Percentiles rank a stretch among this genome's conserved stretches.
These are phyloP conservation scores for Alviniconcha marisindica DNA, from an alignment of 1,140 invertebrate genomes.

Conservation along the genomic window DNA sequence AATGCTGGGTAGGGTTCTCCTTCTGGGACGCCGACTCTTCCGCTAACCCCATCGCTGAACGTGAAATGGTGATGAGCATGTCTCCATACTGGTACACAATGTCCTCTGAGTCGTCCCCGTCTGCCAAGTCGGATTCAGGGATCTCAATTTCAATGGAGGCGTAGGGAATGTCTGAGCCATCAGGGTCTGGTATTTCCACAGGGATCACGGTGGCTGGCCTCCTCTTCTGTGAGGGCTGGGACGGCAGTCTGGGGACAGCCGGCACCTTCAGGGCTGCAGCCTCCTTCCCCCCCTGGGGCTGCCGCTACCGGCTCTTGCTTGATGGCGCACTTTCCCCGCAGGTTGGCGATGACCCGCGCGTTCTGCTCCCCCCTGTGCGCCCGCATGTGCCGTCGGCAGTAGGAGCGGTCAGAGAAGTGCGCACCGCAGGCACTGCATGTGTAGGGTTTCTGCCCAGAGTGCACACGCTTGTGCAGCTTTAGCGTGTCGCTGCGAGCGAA, in stretches of 20 bases:
- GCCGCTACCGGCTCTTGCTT: not conserved
- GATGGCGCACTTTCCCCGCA: not conserved
- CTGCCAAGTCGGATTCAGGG: conserved; percentile 1
- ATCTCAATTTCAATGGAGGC: conserved; percentile 35
- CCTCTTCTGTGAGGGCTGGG: not conserved
- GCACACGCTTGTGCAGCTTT: conserved; percentile 87
- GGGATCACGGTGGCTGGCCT: not conserved
- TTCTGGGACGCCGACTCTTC: not conserved
- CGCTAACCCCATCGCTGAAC: not conserved
- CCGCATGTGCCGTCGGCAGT: conserved; percentile 17
- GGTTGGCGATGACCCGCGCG: not conserved
- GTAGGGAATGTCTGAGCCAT: not conserved
- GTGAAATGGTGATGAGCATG: conserved; percentile 34
- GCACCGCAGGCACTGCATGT: not conserved
- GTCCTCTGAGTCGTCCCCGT: not conserved
- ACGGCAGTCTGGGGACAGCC: not conserved
- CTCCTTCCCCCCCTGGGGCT: not conserved
- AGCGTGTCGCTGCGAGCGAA: conserved; percentile 43
- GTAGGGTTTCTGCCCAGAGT: conserved; percentile 74
- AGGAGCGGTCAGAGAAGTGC: conserved; percentile 14
- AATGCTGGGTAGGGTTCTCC: too few relatives aligned
- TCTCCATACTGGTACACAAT: conserved; percentile 35
- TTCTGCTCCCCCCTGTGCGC: not conserved
- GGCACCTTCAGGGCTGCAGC: not conserved
- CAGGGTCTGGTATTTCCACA: not conserved